A percentile compares a stretch with the other conserved stretches of the same genome.
Evolutionary conservation across 2,113 vertebrate genomes (phyloP).

Genomic region (sheep (Ovis aries)): ARS-UI_Ramb_v3.0 NC_056059.1:7314001-7314500

Average conservation of each 20-base stretch:
- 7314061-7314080: background rate
- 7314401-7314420: background rate
- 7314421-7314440: background rate
- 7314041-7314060: background rate
- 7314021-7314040: background rate
- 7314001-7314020: background rate
- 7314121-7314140: slow-evolving; percentile 13
- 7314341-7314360: background rate
- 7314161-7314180: background rate
- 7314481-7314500: background rate
- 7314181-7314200: background rate
- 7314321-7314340: background rate
- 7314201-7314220: background rate
- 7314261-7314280: background rate
- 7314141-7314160: background rate
- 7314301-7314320: background rate
- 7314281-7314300: background rate
- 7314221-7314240: background rate
- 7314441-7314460: background rate
- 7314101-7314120: background rate
- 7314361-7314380: background rate
- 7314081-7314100: background rate
- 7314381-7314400: background rate
- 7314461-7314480: background rate
- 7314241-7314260: background rate